Base-by-base conservation (phyloP, 2,797 vertebrate species). In the Cossypha heuglini region DNA sequence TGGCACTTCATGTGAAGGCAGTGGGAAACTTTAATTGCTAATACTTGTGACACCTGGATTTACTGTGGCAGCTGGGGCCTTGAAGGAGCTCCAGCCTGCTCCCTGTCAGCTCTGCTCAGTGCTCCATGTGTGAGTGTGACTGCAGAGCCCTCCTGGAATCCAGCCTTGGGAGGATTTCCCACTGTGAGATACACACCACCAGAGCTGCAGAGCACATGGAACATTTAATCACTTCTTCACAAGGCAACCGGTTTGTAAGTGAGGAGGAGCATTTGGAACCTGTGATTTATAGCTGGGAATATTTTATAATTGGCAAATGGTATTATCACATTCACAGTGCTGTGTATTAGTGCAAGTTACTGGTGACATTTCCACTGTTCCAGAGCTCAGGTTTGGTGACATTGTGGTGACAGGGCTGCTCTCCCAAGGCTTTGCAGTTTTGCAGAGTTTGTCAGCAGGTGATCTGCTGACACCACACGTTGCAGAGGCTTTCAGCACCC, bases 251-350 rank as follows among this genome's bases (percentile, higher is more conserved):
- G 16, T 37, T 86, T 68, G 1, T 58, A 20, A n/a, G 22, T 22
- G 26, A 16, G 14, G 45, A 69, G 77, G n/a, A 83, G 10, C 10
- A 1, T 35, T 57, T 40, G 33, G 38, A 87, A 35, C 5, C 6
- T 1, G 21, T 25, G 35, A 26, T 68, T 71, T 81, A 7, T 17
- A 10, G 14, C 7, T 54, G 21, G 26, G 25, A 64, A 25, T 62
- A 11, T 25, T 62, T 71, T n/a, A 5, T 33, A 48, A 68, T 18
- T 33, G 15, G 38, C 6, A 28, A 58, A 49, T 26, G 35, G 46
- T 38, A 1, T 46, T 42, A 3, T 10, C 48, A 75, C 16, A 3
- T 28, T 11, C 20, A 1, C 4, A 21, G 14, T 22, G 2, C 52
- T 49, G 48, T 29, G 37, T 11, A 5, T 24, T 33, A 19, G 4